Evolutionary conservation across 1,140 invertebrate genomes (phyloP).

Genomic region (Cepaea nemoralis): DNA sequence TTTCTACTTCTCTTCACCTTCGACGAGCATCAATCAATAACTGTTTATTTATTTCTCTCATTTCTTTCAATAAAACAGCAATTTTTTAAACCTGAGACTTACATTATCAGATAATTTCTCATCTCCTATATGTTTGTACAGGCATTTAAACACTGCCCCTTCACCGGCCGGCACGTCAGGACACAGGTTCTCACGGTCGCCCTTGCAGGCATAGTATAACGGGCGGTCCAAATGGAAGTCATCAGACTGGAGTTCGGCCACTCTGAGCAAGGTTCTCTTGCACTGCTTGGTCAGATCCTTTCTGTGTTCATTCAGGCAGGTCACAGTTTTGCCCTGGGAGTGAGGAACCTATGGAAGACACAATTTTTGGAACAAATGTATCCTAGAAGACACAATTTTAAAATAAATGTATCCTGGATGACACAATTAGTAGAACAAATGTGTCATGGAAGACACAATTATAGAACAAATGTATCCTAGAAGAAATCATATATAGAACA

Average conservation of each 20-base stretch:
- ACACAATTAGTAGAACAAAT: too few relatives aligned
- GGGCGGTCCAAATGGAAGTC: slow-evolving; percentile 92
- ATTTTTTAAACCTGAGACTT: slow-evolving; percentile 23
- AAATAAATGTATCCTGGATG: too few relatives aligned
- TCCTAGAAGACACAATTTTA: too few relatives aligned
- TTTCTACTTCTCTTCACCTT: not conserved
- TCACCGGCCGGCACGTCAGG: slow-evolving; percentile 73
- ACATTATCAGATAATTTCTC: slow-evolving; percentile 76
- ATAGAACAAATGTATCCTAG: too few relatives aligned
- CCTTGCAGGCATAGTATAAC: slow-evolving; percentile 88
- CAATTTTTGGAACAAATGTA: too few relatives aligned
- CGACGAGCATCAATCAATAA: too few relatives aligned
- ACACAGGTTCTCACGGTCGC: slow-evolving; percentile 83
- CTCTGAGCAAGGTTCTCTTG: slow-evolving; percentile 82
- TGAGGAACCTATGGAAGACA: slow-evolving; percentile 70
- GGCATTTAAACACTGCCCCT: slow-evolving; percentile 91
- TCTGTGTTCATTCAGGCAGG: slow-evolving; percentile 81
- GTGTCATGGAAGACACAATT: too few relatives aligned
- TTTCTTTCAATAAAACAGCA: not conserved
- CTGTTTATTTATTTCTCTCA: slow-evolving; percentile 3
- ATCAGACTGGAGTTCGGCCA: slow-evolving; percentile 91
- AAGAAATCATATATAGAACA: too few relatives aligned
- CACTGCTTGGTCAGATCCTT: slow-evolving; percentile 75
- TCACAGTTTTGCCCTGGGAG: slow-evolving; percentile 86
- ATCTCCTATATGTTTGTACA: slow-evolving; percentile 85